Conservation (phyloP, 2,797 vertebrate genomes). For the Rhinella marina region DNA sequence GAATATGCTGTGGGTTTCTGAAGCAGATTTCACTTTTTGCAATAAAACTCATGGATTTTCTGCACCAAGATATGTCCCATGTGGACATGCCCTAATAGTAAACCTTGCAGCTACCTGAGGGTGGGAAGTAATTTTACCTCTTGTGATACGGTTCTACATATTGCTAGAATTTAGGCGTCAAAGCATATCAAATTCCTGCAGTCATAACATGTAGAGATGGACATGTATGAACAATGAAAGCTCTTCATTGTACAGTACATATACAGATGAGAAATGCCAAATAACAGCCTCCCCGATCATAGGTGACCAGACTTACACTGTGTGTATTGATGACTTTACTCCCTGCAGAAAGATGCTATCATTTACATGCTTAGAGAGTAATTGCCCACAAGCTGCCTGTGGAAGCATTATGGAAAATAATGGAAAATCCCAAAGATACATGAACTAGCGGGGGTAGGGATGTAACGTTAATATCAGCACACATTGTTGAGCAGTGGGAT, state of each 20-base stretch:
- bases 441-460: conserved; percentile 21
- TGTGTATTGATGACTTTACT: not conserved
- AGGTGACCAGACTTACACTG: not conserved
- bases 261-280: not conserved
- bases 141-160: not conserved
- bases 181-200: not conserved
- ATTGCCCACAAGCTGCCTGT: not conserved
- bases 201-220: not conserved
- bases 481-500: conserved; percentile 24
- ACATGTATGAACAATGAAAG: not conserved
- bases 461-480: conserved; percentile 30
- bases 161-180: not conserved
- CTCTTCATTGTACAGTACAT: too few relatives aligned
- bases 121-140: not conserved
- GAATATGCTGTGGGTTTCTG: too few relatives aligned
- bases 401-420: not conserved
- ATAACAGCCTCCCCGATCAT: not conserved
- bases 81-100: not conserved
- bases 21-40: too few relatives aligned
- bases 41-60: too few relatives aligned
- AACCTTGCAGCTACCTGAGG: not conserved
- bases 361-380: not conserved
- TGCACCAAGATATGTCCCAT: not conserved
- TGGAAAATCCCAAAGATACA: conserved; percentile 53
- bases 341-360: not conserved